Evolutionary conservation across 2,888 invertebrate genomes (phyloP).

Genomic region (Machimus rusticus): DNA sequence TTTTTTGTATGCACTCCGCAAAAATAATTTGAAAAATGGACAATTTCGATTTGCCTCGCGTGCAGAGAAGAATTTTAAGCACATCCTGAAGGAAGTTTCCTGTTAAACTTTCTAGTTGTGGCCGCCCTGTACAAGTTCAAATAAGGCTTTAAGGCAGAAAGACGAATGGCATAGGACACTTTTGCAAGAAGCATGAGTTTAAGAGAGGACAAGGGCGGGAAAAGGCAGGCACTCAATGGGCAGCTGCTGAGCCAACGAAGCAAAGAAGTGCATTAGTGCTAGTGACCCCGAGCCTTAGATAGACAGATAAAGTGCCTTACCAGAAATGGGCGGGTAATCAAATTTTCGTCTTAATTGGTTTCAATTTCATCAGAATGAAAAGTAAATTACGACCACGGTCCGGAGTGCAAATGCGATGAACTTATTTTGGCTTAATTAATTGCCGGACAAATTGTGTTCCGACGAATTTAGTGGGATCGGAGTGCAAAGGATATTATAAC

Average conservation of each 20-base stretch:
- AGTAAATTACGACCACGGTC: neutral
- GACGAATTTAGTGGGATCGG: neutral
- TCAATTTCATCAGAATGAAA: constrained; percentile 29
- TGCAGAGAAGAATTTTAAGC: neutral
- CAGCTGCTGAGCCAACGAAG: neutral
- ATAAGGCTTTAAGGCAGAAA: neutral
- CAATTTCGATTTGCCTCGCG: neutral
- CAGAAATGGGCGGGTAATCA: constrained; percentile 6
- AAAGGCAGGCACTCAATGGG: neutral
- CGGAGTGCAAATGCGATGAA: constrained; percentile 25
- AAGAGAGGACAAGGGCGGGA: neutral
- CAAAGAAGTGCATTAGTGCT: neutral
- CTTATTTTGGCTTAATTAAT: constrained; percentile 15
- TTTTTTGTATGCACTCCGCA: neutral
- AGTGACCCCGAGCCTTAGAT: neutral
- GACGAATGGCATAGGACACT: neutral
- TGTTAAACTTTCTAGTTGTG: neutral
- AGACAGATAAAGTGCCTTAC: neutral
- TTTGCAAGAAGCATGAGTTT: neutral
- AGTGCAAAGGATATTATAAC: neutral
- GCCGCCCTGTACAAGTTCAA: neutral
- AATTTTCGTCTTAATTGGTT: constrained; percentile 31
- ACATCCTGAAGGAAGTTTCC: neutral
- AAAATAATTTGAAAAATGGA: neutral
- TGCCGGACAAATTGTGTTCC: neutral